A percentile compares a stretch with the other conserved stretches of the same genome.
These are phyloP conservation scores for Tokudaia tokunoshimensis DNA, from an alignment of 2,797 vertebrate genomes.

Conservation along the genomic window DNA sequence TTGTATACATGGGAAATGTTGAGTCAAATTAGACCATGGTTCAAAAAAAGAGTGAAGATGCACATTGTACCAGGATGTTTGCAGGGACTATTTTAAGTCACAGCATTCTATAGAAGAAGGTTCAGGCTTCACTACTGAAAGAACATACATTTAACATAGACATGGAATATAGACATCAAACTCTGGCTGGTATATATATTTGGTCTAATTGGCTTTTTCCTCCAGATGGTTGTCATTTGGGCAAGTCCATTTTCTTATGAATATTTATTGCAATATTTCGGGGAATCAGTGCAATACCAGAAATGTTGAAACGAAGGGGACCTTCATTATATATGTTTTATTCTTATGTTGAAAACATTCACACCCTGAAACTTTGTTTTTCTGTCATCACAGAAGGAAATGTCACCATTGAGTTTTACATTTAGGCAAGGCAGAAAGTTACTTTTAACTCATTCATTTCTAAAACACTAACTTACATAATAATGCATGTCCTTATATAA, in stretches of 20 bases:
- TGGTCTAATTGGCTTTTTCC: slow-evolving; percentile 64
- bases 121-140: slow-evolving; percentile 1
- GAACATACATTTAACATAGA: slow-evolving; percentile 13
- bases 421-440: slow-evolving; percentile 77
- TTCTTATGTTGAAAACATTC: slow-evolving; percentile 41
- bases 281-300: slow-evolving; percentile 52
- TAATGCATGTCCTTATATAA: slow-evolving; percentile 23
- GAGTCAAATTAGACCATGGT: slow-evolving; percentile 25
- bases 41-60: slow-evolving; percentile 12
- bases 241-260: slow-evolving; percentile 67
- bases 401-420: slow-evolving; percentile 75
- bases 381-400: slow-evolving; percentile 68
- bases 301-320: slow-evolving; percentile 19
- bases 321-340: slow-evolving; percentile 10
- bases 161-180: slow-evolving; percentile 43
- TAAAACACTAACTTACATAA: slow-evolving; percentile 42
- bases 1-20: slow-evolving; percentile 42
- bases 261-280: slow-evolving; percentile 72
- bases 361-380: slow-evolving; percentile 1
- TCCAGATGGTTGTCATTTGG: slow-evolving; percentile 68
- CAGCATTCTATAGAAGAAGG: background rate
- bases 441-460: slow-evolving; percentile 79
- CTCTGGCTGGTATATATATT: slow-evolving; percentile 59
- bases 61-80: background rate
- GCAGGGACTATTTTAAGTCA: background rate